Evolutionary conservation across 2,888 invertebrate genomes (phyloP).

Genomic region (Lampropteryx suffumata): DNA sequence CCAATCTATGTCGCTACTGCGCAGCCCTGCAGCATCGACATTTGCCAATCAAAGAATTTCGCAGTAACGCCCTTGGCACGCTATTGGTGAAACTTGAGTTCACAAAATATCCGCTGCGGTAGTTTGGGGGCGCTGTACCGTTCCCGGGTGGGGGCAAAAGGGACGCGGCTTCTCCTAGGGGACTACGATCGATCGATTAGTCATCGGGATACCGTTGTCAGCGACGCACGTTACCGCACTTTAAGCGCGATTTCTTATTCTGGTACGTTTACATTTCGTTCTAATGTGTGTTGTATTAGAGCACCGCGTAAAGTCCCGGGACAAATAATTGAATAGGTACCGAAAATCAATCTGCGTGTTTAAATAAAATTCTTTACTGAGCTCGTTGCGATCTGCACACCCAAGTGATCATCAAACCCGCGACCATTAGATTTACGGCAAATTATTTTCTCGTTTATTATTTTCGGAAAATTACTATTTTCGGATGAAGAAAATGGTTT

Average conservation of each 20-base stretch:
- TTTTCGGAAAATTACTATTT: too few species aligned
- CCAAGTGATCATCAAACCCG: too few species aligned
- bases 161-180: neutral
- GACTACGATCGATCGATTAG: neutral
- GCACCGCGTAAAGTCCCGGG: too few species aligned
- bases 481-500: too few species aligned
- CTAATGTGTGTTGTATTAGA: too few species aligned
- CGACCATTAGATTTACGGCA: too few species aligned
- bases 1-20: neutral
- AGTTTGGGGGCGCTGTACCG: neutral
- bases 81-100: constrained; percentile 10
- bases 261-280: neutral
- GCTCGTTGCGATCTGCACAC: too few species aligned
- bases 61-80: neutral
- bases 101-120: constrained; percentile 11
- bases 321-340: too few species aligned
- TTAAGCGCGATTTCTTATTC: constrained; percentile 1
- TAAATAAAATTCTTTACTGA: too few species aligned
- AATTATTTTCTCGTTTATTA: too few species aligned
- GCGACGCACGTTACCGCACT: constrained; percentile 5
- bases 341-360: too few species aligned
- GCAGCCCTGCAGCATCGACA: constrained; percentile 5
- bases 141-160: neutral
- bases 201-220: neutral
- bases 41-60: neutral